phyloP scores from a whole-genome alignment of 2,888 invertebrate genomes.

The Amitus sp. region DNA sequence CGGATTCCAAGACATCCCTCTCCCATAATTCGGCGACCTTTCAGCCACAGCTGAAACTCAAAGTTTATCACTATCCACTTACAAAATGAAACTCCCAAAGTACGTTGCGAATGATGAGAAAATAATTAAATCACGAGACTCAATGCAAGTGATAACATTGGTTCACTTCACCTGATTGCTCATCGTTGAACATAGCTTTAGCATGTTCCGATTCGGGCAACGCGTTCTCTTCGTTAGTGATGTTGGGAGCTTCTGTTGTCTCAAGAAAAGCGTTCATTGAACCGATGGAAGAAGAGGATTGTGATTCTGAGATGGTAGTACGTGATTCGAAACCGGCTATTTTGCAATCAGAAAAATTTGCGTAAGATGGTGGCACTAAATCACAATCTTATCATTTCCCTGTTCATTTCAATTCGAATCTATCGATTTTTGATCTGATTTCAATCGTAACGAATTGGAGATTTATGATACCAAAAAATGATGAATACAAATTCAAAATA shows the following conservation, averaged over 20 bases:
- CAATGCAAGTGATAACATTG: too few relatives aligned
- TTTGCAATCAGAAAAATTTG: background rate
- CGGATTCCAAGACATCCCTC: conserved; percentile 67
- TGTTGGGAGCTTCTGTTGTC: conserved; percentile 32
- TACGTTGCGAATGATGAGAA: too few relatives aligned
- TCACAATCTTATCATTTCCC: too few relatives aligned
- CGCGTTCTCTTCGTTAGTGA: conserved; percentile 4
- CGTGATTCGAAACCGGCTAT: conserved; percentile 20
- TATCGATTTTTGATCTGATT: too few relatives aligned
- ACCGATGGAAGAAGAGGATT: conserved; percentile 29
- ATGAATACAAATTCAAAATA: conserved; percentile 4
- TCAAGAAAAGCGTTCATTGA: conserved; percentile 28
- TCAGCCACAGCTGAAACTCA: conserved; percentile 49
- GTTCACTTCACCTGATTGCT: conserved; percentile 32
- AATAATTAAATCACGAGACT: too few relatives aligned
- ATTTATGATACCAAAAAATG: too few relatives aligned
- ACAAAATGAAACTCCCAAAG: too few relatives aligned
- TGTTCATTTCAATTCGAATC: too few relatives aligned
- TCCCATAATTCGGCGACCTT: conserved; percentile 67
- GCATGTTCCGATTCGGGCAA: background rate
- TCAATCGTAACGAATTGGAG: too few relatives aligned
- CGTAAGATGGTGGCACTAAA: too few relatives aligned
- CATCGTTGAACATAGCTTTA: conserved; percentile 13
- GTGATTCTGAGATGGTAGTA: conserved; percentile 19
- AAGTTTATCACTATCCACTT: too few relatives aligned